Conservation (phyloP, 53 echinoderm and acorn worm genomes). For the Apostichopus leukothele region DNA sequence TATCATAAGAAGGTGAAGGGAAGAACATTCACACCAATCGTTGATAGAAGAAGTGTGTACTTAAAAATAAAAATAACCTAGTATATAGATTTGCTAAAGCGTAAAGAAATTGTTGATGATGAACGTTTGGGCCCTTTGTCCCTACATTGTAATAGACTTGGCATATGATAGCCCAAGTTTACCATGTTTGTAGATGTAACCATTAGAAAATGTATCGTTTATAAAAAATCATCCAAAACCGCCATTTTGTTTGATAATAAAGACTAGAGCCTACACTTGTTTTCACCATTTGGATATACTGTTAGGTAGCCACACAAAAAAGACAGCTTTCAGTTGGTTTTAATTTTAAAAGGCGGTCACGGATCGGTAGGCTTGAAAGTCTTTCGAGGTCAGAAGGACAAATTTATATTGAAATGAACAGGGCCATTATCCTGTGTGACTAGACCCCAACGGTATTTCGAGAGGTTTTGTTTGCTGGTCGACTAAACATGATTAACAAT, state of each 20-base stretch:
- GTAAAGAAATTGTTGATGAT: too few species aligned
- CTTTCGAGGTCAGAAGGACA: background rate
- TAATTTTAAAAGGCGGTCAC: background rate
- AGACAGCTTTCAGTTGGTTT: background rate
- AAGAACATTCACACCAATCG: too few species aligned
- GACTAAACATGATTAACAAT: slow-evolving; percentile 14
- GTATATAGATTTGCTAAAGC: too few species aligned
- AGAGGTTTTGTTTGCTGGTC: background rate
- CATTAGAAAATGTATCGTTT: too few species aligned
- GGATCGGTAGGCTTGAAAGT: background rate
- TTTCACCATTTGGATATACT: background rate
- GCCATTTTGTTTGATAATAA: background rate
- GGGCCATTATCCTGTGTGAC: background rate
- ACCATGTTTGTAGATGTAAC: too few species aligned
- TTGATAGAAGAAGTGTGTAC: too few species aligned
- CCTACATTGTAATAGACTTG: too few species aligned
- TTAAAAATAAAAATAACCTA: too few species aligned
- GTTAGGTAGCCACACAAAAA: background rate
- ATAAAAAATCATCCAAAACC: background rate
- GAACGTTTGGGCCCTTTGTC: too few species aligned
- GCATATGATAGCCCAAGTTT: too few species aligned
- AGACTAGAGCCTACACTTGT: background rate
- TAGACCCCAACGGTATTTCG: slow-evolving; percentile 29
- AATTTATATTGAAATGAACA: background rate
- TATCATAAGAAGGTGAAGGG: too few species aligned